Conservation (phyloP, 2,797 vertebrate genomes). For the Lithobates pipiens region DNA sequence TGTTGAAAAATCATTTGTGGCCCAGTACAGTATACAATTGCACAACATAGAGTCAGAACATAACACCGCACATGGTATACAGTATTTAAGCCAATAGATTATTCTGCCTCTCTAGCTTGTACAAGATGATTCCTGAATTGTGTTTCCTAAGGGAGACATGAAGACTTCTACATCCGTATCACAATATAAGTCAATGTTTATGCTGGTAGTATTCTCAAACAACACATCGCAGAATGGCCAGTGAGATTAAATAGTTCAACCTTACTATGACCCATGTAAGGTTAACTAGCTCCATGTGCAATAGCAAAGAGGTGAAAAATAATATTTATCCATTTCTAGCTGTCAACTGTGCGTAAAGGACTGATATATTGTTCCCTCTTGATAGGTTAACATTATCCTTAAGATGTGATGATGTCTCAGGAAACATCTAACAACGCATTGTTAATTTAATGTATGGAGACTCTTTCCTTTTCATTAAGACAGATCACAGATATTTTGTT, state of each 20-base stretch:
- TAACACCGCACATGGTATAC: neutral
- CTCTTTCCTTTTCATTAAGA: conserved; percentile 22
- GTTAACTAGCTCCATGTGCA: conserved; percentile 58
- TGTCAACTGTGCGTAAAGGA: conserved; percentile 37
- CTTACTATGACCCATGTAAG: conserved; percentile 49
- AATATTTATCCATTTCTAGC: conserved; percentile 49
- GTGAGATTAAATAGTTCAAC: conserved; percentile 57
- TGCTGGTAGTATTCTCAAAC: conserved; percentile 30
- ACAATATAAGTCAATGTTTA: conserved; percentile 19
- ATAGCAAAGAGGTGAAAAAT: conserved; percentile 50
- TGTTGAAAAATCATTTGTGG: neutral
- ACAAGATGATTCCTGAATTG: neutral
- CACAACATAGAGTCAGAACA: neutral
- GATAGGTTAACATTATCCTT: conserved; percentile 38
- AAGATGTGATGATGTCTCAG: conserved; percentile 14
- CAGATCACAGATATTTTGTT: conserved; percentile 10
- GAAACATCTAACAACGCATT: conserved; percentile 37
- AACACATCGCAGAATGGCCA: conserved; percentile 30
- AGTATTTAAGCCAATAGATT: neutral
- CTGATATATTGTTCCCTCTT: conserved; percentile 51
- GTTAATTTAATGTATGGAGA: conserved; percentile 17
- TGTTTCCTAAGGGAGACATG: conserved; percentile 19
- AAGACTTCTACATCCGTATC: conserved; percentile 48
- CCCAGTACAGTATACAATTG: neutral
- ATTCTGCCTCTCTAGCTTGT: neutral